phyloP scores from a whole-genome alignment of 2,797 vertebrate species.

The Mormyrops boulengeri region DNA sequence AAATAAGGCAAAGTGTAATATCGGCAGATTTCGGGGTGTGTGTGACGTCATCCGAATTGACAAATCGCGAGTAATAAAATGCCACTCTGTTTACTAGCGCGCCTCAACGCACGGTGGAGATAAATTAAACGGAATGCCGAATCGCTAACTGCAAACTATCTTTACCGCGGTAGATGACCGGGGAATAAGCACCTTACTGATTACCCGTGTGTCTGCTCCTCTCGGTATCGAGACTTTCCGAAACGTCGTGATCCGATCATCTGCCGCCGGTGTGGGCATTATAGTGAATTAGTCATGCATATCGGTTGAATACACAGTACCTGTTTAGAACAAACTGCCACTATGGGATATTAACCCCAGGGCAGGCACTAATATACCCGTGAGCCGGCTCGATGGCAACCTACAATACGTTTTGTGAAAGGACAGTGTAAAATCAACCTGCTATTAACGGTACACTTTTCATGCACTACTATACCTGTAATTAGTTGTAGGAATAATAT shows the following conservation, averaged over 20 bases:
- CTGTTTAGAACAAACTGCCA: background rate
- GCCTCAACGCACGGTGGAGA: background rate
- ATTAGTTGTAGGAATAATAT: background rate
- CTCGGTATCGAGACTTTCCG: conserved; percentile 45
- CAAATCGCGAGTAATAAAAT: background rate
- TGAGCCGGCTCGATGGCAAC: background rate
- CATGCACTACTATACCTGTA: background rate
- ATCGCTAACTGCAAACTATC: background rate
- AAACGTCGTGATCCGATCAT: conserved; percentile 46
- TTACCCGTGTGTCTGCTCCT: conserved; percentile 18
- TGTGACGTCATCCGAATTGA: background rate
- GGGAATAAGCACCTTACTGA: conserved; percentile 35
- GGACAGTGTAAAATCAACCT: background rate
- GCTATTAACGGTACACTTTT: background rate
- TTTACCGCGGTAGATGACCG: background rate
- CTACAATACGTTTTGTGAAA: background rate
- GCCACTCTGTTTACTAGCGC: background rate
- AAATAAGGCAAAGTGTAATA: background rate
- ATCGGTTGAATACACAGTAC: background rate
- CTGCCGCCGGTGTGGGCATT: conserved; percentile 34
- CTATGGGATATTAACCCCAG: background rate
- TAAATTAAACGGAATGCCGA: background rate
- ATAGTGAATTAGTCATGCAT: background rate
- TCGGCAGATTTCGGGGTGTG: background rate
- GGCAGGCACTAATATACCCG: background rate